These are phyloP conservation scores for Hirtodrosophila confusa DNA, from an alignment of 2,888 invertebrate genomes.

Conservation along the genomic window DNA sequence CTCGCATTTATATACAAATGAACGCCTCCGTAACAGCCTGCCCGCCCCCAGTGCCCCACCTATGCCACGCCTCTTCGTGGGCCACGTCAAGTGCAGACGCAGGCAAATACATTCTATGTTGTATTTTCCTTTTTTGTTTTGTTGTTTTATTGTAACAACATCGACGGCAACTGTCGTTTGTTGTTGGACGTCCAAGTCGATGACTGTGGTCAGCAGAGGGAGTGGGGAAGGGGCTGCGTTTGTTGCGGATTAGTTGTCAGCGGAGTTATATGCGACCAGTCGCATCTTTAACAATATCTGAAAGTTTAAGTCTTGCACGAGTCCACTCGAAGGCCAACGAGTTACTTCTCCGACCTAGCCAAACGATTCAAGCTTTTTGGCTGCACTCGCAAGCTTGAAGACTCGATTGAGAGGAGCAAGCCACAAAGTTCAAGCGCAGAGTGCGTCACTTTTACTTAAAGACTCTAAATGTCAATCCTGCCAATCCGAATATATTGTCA, in stretches of 20 bases:
- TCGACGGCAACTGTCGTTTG: slow-evolving; percentile 70
- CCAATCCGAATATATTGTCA: background rate
- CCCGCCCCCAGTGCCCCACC: background rate
- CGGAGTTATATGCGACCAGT: background rate
- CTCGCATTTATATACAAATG: slow-evolving; percentile 74
- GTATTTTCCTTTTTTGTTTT: slow-evolving; percentile 25
- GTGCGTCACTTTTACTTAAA: too few species aligned
- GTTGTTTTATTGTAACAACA: slow-evolving; percentile 53
- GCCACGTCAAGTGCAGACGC: slow-evolving; percentile 73
- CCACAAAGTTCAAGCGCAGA: too few species aligned
- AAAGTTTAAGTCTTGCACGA: background rate
- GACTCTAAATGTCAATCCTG: too few species aligned
- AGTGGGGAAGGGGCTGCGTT: background rate
- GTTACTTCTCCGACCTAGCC: too few species aligned
- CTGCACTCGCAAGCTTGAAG: too few species aligned
- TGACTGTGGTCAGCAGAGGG: slow-evolving; percentile 39
- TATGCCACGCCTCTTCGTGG: slow-evolving; percentile 33
- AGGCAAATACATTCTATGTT: slow-evolving; percentile 70
- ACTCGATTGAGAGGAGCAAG: too few species aligned
- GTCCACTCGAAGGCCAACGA: too few species aligned
- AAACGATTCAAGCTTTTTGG: too few species aligned
- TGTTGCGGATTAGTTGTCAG: background rate
- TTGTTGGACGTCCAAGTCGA: slow-evolving; percentile 46
- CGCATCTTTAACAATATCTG: slow-evolving; percentile 1
- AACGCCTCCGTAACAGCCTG: slow-evolving; percentile 67